These are phyloP conservation scores for Philonicus albiceps DNA, from an alignment of 2,888 invertebrate species.

Conservation along the genomic window DNA sequence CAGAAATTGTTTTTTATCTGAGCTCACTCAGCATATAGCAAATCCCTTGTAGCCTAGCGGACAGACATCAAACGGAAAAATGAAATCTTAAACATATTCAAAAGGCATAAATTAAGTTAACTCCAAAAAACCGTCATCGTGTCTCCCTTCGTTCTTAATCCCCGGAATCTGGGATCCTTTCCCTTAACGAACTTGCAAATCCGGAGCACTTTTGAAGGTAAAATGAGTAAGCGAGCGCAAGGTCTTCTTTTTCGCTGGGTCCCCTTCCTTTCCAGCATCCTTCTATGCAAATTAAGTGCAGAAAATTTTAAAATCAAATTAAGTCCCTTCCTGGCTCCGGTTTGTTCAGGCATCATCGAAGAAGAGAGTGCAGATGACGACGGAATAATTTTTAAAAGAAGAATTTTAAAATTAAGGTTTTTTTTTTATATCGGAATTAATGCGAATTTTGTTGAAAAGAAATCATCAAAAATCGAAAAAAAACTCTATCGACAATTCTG, in stretches of 20 bases:
- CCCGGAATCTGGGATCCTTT: neutral
- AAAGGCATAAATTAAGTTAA: neutral
- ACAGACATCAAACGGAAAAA: neutral
- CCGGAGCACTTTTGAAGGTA: neutral
- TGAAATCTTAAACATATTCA: neutral
- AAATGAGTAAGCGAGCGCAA: neutral
- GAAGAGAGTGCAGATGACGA: neutral
- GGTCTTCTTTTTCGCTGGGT: neutral
- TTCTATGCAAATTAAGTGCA: neutral
- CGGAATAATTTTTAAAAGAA: neutral
- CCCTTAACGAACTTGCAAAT: neutral
- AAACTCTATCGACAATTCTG: neutral
- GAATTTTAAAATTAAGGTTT: neutral
- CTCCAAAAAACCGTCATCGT: neutral
- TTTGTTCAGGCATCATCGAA: neutral
- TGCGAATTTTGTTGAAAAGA: neutral
- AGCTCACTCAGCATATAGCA: neutral
- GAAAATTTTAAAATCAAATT: neutral
- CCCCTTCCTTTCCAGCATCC: neutral
- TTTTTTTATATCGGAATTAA: neutral
- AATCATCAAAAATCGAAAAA: neutral
- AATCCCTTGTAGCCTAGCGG: neutral
- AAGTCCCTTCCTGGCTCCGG: neutral
- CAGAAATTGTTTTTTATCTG: neutral
- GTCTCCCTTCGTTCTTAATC: neutral